phyloP scores from a whole-genome alignment of 2,113 vertebrate genomes.

The Spizaetus ornatus region DNA sequence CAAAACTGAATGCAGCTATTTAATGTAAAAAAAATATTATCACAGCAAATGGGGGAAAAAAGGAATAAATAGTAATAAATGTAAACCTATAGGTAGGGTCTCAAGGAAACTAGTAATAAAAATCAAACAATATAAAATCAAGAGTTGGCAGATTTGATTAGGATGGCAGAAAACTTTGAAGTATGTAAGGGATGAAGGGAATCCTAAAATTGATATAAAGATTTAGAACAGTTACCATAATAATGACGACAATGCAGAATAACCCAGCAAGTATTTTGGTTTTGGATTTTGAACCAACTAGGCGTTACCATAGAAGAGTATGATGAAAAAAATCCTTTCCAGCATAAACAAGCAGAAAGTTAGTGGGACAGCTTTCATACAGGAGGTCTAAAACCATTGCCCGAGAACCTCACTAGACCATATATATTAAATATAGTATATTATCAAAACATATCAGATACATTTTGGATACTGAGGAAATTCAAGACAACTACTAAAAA shows the following conservation, averaged over 20 bases:
- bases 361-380: neutral
- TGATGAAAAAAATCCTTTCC: neutral
- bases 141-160: neutral
- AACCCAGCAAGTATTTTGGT: neutral
- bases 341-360: neutral
- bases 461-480: neutral
- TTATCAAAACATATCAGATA: neutral
- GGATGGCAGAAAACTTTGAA: neutral
- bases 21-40: neutral
- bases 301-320: accelerated
- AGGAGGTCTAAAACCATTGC: neutral
- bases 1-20: neutral
- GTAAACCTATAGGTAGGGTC: neutral
- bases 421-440: neutral
- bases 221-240: neutral
- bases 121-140: neutral
- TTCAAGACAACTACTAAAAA: neutral
- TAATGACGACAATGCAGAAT: neutral
- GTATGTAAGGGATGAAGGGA: neutral
- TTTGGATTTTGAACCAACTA: neutral
- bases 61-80: neutral
- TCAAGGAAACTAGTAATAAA: neutral
- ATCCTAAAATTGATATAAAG: neutral
- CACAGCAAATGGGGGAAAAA: neutral
- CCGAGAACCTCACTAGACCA: neutral